Conservation (phyloP, 2,113 vertebrate species). For the Terrapene triunguis region DNA sequence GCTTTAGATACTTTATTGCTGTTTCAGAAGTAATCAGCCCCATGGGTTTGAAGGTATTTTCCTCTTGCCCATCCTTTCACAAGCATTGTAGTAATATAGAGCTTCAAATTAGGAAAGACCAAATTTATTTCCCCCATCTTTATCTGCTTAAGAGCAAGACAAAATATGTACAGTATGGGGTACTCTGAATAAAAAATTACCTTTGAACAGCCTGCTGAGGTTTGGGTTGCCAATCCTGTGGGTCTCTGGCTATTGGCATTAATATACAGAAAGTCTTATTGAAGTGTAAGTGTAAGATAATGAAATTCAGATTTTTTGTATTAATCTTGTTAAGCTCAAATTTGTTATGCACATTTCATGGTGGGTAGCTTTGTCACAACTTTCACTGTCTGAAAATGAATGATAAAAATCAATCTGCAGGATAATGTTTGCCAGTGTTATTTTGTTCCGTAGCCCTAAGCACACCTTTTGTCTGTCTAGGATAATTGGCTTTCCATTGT, state of each 20-base stretch:
- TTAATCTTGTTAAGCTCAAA: neutral
- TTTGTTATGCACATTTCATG: neutral
- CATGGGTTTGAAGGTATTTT: neutral
- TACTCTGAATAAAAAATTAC: neutral
- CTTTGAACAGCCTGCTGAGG: neutral
- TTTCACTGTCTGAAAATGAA: slow-evolving; percentile 5
- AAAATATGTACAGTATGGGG: neutral
- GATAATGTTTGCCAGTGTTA: neutral
- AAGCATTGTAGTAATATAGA: neutral
- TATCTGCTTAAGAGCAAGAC: neutral
- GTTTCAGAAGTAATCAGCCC: neutral
- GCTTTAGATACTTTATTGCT: neutral
- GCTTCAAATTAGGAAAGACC: neutral
- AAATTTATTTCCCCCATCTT: neutral
- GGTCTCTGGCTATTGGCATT: neutral
- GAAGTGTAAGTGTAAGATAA: neutral
- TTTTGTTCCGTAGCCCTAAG: slow-evolving; percentile 6
- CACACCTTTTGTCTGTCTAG: neutral
- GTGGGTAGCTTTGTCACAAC: neutral
- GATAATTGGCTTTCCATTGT: neutral
- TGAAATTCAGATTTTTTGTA: neutral
- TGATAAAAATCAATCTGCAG: neutral
- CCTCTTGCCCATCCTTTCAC: neutral
- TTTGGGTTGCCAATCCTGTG: neutral
- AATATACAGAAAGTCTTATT: neutral